These are phyloP conservation scores for Fukomys damarensis DNA, from an alignment of 2,113 vertebrate genomes.

Conservation along the genomic window DNA sequence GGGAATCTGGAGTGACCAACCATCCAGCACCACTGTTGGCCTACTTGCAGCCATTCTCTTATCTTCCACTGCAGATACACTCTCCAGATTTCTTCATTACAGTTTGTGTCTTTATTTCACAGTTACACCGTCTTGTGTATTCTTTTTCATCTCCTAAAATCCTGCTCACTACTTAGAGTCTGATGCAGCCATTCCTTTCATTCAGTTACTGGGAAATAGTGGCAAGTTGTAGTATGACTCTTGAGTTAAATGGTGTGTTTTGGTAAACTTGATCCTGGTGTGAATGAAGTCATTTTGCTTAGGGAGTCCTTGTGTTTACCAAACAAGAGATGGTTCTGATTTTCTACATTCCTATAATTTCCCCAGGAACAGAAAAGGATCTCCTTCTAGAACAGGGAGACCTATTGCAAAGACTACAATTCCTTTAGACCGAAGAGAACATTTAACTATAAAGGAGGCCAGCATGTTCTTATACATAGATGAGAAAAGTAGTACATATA, in stretches of 20 bases:
- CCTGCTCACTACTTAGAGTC: not conserved
- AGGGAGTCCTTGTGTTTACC: not conserved
- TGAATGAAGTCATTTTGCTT: not conserved
- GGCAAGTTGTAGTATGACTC: not conserved
- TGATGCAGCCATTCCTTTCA: not conserved
- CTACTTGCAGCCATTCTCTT: not conserved
- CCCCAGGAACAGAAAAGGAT: not conserved
- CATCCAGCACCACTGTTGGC: not conserved
- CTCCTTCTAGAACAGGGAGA: not conserved
- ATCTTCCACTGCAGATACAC: too few species aligned
- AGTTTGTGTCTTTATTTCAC: not conserved
- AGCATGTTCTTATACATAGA: not conserved
- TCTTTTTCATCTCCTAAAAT: not conserved
- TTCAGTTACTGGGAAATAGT: not conserved
- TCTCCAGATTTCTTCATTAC: not conserved
- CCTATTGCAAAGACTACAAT: not conserved
- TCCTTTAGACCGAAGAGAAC: not conserved
- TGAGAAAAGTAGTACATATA: not conserved
- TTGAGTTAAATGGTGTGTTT: not conserved
- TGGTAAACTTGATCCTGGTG: not conserved
- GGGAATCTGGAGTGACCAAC: not conserved
- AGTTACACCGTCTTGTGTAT: not conserved
- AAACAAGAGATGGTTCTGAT: not conserved
- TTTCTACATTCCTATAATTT: not conserved
- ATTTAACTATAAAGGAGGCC: not conserved